phyloP scores from a whole-genome alignment of 1,140 invertebrate genomes.

The Aporrectodea caliginosa region DNA sequence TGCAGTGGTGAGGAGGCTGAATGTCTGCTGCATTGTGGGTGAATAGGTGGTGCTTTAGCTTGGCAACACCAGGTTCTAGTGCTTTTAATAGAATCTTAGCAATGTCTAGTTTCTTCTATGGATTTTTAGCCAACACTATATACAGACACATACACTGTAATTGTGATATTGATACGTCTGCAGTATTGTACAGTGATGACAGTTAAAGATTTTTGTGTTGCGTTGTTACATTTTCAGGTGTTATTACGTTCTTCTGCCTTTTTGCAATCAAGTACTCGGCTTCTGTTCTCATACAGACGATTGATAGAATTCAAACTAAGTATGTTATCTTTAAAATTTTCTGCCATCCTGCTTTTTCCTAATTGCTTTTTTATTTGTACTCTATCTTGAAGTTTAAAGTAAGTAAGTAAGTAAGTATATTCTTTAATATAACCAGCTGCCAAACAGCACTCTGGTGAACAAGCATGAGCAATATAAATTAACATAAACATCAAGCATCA shows the following conservation, averaged over 20 bases:
- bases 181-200: neutral
- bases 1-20: too few relatives aligned
- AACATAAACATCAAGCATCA: too few relatives aligned
- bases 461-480: too few relatives aligned
- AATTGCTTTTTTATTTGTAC: neutral
- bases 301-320: slow-evolving; percentile 83
- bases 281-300: slow-evolving; percentile 66
- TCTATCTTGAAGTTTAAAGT: neutral
- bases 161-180: too few relatives aligned
- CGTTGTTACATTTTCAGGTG: slow-evolving; percentile 44
- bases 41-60: neutral
- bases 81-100: neutral
- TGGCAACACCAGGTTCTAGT: neutral
- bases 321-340: slow-evolving; percentile 49
- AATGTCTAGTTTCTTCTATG: neutral
- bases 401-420: neutral
- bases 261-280: slow-evolving; percentile 77
- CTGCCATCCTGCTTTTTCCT: neutral
- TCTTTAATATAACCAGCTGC: neutral
- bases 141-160: neutral
- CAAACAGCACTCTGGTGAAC: neutral
- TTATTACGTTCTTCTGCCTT: slow-evolving; percentile 84
- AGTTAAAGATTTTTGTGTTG: neutral
- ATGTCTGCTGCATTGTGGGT: too few relatives aligned
- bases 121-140: neutral